Base-by-base conservation (phyloP, 2,113 vertebrate species). In the Otis tarda region DNA sequence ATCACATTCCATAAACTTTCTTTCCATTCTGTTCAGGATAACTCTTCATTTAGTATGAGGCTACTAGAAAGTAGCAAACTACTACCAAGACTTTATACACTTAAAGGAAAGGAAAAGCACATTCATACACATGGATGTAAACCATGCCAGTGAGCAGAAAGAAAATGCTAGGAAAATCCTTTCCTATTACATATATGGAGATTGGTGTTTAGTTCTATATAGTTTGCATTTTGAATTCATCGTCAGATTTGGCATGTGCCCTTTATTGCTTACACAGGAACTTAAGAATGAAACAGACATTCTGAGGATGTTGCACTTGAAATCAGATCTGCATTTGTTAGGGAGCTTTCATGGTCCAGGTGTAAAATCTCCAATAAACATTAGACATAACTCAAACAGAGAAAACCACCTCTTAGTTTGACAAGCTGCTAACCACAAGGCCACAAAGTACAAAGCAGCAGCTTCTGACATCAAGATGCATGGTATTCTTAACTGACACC, bases 301-400 rank as follows among this genome's bases (percentile, higher is more conserved):
- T 61, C 83, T 73, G 83, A 89, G 73, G 95, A 89, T 82, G 77
- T 37, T 73, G 86, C 37, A 59, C 30, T 79, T 69, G 81, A 85
- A 94, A 92, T 73, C 53, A 92, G 82, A 88, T 52, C 61, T 2
- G 1, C 1, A 31, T 95, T 95, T 94, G 80, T 89, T 49, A 63
- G 70, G 77, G 79, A 88, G 90, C 90, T 97, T 94, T 94, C 95
- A 95, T 87, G 90, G 92, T 75, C 89, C 95, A 95, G 94, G 96
- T 95, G 94, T 95, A 94, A 96, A 97, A 96, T 89, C 81, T 85
- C 94, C 92, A 89, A 85, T 95, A 94, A 96, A 94, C 78, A 59
- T 83, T 43, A 93, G 83, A 71, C 74, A 87, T 7, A 93, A 87
- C 80, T 94, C 94, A 87, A 50, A 73, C 75, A 71, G 64, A 90